Conservation (phyloP, 2,797 vertebrate genomes). For the Pseudochirops corinnae region DNA sequence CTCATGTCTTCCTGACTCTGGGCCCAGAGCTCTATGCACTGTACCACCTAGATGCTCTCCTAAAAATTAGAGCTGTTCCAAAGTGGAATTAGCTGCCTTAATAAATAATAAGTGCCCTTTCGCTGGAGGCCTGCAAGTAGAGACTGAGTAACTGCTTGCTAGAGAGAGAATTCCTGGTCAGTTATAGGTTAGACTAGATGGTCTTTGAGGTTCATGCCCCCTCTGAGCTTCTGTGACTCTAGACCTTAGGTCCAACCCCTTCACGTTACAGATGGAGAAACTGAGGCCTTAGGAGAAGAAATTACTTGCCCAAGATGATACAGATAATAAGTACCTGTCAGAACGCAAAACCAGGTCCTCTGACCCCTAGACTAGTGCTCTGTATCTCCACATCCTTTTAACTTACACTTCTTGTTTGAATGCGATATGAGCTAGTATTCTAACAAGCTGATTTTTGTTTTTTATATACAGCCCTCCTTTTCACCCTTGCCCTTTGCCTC, state of each 20-base stretch:
- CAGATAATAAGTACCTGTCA: background rate
- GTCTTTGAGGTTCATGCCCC: too few relatives aligned
- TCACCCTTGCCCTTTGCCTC: rapidly evolving
- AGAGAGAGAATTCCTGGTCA: too few relatives aligned
- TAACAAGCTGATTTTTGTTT: background rate
- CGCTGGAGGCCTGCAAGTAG: background rate
- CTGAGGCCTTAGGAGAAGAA: background rate
- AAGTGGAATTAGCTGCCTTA: background rate
- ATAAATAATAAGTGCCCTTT: background rate
- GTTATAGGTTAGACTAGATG: too few relatives aligned
- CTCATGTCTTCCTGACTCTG: background rate
- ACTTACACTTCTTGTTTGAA: background rate
- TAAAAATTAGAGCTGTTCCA: background rate
- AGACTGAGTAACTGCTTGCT: background rate
- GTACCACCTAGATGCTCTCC: too few relatives aligned
- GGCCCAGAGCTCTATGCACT: too few relatives aligned
- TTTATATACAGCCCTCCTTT: background rate
- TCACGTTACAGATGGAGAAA: background rate
- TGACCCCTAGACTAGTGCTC: background rate
- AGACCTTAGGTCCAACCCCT: background rate
- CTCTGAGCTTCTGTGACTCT: background rate
- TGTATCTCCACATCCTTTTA: background rate
- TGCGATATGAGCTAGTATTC: background rate
- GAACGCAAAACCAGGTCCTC: background rate
- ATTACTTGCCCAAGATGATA: background rate